Percentiles rank a stretch among this genome's conserved stretches.
These are phyloP conservation scores for Formicarius rufipectus DNA, from an alignment of 2,113 vertebrate species.

Conservation along the genomic window DNA sequence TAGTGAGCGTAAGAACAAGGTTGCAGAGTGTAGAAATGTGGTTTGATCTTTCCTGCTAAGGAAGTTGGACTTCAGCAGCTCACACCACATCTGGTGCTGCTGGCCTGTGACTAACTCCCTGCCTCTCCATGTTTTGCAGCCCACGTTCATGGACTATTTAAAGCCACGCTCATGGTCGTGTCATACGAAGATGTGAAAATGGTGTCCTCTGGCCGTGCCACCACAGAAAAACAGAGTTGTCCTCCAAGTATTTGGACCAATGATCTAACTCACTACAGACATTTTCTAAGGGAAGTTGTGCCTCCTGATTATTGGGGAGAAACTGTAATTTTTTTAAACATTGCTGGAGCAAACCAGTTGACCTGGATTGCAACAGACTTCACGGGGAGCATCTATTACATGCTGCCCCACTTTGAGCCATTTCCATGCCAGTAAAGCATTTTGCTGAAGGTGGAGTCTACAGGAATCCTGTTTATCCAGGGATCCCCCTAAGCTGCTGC, in stretches of 20 bases:
- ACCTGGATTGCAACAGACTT: constrained; percentile 35
- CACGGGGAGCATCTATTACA: neutral
- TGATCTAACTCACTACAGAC: neutral
- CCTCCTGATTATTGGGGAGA: constrained; percentile 53
- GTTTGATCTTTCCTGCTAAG: neutral
- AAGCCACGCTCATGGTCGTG: constrained; percentile 92
- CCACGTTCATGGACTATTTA: constrained; percentile 85
- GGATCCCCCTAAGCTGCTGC: neutral
- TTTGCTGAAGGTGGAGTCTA: constrained; percentile 26
- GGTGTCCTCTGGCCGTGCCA: neutral
- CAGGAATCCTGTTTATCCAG: constrained; percentile 30
- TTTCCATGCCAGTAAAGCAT: constrained; percentile 51
- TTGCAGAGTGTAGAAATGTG: neutral
- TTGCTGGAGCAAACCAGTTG: constrained; percentile 32
- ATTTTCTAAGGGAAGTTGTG: constrained; percentile 53
- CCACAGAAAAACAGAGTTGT: neutral
- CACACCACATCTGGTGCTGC: neutral
- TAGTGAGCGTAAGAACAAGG: neutral
- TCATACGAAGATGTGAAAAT: constrained; percentile 70
- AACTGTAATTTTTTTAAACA: constrained; percentile 13
- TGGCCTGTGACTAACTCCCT: neutral
- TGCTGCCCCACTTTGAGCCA: constrained; percentile 39
- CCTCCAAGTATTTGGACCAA: constrained; percentile 27
- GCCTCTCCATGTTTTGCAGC: constrained; percentile 68
- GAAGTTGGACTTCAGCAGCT: neutral